Conservation (phyloP, 2,113 vertebrate species). For the Macheiramphus alcinus region DNA sequence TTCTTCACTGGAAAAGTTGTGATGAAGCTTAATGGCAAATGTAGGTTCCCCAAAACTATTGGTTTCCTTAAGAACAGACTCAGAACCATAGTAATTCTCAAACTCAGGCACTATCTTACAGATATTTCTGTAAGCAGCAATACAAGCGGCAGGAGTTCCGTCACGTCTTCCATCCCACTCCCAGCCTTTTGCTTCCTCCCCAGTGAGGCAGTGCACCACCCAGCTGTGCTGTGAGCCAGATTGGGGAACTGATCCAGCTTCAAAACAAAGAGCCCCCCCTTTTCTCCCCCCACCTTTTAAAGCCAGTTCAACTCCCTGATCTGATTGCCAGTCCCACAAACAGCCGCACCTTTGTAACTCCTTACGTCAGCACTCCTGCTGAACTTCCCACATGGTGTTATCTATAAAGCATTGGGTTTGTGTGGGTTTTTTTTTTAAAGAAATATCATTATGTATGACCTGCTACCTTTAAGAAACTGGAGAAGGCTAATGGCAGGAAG, state of each 20-base stretch:
- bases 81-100: neutral
- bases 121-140: neutral
- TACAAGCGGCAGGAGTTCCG: neutral
- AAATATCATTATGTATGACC: neutral
- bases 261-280: neutral
- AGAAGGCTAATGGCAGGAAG: slow-evolving; percentile 12
- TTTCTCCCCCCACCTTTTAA: neutral
- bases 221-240: neutral
- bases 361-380: neutral
- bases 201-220: neutral
- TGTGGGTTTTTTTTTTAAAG: neutral
- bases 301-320: neutral
- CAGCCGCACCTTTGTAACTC: neutral
- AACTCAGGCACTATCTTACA: neutral
- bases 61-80: neutral
- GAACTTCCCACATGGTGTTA: neutral
- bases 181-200: neutral
- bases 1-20: neutral
- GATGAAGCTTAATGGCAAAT: neutral
- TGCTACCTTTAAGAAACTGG: neutral
- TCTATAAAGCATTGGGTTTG: neutral
- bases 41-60: neutral
- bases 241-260: neutral
- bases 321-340: neutral
- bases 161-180: neutral